Evolutionary conservation across 2,888 invertebrate species (phyloP).

Genomic region (Sympetrum striolatum): DNA sequence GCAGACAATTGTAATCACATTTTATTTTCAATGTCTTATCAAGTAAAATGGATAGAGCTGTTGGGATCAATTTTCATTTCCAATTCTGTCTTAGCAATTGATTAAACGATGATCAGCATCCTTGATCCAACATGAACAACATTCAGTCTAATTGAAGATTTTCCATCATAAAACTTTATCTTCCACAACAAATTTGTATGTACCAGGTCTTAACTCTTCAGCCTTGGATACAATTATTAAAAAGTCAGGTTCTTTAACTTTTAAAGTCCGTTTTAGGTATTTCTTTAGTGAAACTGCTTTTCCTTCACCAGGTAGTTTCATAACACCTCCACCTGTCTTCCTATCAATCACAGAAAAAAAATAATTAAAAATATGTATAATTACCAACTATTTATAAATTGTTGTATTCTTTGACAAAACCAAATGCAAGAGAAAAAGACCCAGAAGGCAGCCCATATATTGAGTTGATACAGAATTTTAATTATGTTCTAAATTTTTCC

Average conservation of each 20-base stretch:
- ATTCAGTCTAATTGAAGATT: not conserved
- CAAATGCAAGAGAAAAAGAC: not conserved
- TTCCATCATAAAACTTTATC: not conserved
- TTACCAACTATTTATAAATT: not conserved
- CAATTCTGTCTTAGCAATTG: no score
- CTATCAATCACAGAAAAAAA: not conserved
- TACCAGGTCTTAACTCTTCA: conserved; percentile 15
- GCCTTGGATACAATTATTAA: not conserved
- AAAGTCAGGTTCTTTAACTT: conserved; percentile 10
- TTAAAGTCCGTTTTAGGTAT: not conserved
- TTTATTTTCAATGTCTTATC: no score
- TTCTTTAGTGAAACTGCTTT: not conserved
- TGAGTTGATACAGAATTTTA: no score
- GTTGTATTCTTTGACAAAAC: not conserved
- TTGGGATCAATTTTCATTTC: no score
- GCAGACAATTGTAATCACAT: no score
- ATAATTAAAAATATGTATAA: not conserved
- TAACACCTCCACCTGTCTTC: conserved; percentile 16
- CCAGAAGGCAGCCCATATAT: not conserved
- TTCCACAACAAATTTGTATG: not conserved
- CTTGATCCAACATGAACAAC: no score
- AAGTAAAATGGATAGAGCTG: no score
- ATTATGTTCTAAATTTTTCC: not conserved
- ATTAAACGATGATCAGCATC: no score
- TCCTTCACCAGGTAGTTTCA: conserved; percentile 14